Evolutionary conservation across 2,888 invertebrate genomes (phyloP), one percentile per base, ranked within the genome.

Genomic region (Drosophila fungiperda): DNA sequence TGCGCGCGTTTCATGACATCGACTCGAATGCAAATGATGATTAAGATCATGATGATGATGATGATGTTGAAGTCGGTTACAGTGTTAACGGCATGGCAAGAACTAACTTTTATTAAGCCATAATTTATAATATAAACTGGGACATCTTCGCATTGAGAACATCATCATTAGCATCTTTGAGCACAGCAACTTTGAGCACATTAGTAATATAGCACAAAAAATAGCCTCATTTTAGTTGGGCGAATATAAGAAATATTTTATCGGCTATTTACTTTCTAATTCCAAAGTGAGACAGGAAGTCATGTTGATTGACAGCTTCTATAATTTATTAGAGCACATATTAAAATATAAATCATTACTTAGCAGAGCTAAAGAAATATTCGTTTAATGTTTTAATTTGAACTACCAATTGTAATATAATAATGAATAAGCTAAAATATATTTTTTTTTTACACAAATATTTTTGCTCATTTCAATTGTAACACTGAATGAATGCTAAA

Each of bases 1-100:
- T 62, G 54, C 42, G 33, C 62, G 55, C 73, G 6, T 29, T 55
- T 29, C 71, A 84, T 71, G 76, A 73, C 79, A 84, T 81, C 70
- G 73, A 70, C 69, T 73, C 38, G 17, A 57, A 17, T 63, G 64
- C 35, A 42, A 61, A 8, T 61, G 57, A 36, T 48, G 45, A 49
- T 48, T 1, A 12, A n/a, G 15, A 23, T 42, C 12, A 15, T 32
- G 29, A 68, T 26, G 35, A 63, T 23, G 36, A 40, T 40, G 60
- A 32, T 20, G 36, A 23, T 4, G 36, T 52, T 40, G 20, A 42
- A 17, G 33, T n/a, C 26, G 26, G n/a, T 38, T 35, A 64, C 63
- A 42, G 42, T 52, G 71, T n/a, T 32, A 40, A 23, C 9, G 6
- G 8, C 35, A 40, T n/a, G 23, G 9, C 2, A 38, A 11, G 4